These are phyloP conservation scores for Drosophila pallidifrons DNA, from an alignment of 1,140 invertebrate species.

Conservation along the genomic window DNA sequence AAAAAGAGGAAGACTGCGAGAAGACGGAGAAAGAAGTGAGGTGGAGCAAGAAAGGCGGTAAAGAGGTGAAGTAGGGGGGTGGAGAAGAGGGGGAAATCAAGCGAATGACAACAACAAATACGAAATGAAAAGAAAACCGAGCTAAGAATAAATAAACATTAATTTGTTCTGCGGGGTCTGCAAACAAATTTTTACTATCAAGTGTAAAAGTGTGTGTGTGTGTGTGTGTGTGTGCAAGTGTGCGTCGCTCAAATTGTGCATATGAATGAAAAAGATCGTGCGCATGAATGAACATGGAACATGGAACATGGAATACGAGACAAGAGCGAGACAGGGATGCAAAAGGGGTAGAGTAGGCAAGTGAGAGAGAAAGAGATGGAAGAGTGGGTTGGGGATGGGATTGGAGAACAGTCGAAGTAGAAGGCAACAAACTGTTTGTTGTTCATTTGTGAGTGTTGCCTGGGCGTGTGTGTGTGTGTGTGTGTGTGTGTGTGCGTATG, in stretches of 20 bases:
- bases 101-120: constrained; percentile 5
- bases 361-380: constrained; percentile 1
- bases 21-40: neutral
- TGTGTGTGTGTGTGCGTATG: neutral
- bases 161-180: constrained; percentile 36
- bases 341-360: neutral
- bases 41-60: too few relatives aligned
- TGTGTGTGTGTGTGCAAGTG: constrained; percentile 9
- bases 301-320: constrained; percentile 47
- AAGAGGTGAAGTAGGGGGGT: neutral
- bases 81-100: neutral
- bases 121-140: constrained; percentile 28
- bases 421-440: constrained; percentile 32
- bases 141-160: constrained; percentile 57
- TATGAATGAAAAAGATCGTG: constrained; percentile 54
- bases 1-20: constrained; percentile 15
- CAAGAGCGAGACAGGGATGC: constrained; percentile 7
- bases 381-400: neutral
- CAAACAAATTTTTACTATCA: constrained; percentile 52
- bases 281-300: constrained; percentile 52
- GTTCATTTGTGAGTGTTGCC: constrained; percentile 29
- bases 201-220: constrained; percentile 19
- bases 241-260: constrained; percentile 49
- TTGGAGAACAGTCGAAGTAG: neutral
- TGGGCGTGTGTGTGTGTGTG: neutral